These are phyloP conservation scores for Papilio demoleus DNA, from an alignment of 2,888 invertebrate species.

Conservation along the genomic window DNA sequence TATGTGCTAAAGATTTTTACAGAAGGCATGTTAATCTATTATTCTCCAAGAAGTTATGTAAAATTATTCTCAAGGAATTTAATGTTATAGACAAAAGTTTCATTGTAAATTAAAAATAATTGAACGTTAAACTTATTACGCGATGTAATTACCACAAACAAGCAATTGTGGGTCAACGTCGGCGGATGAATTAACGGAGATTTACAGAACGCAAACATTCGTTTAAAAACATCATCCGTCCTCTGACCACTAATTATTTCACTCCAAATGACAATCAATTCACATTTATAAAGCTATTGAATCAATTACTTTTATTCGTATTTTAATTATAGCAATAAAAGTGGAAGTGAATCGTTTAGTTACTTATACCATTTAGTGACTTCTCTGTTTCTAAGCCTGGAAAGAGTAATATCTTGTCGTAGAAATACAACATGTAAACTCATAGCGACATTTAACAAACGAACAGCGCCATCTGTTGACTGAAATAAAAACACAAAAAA, in stretches of 20 bases:
- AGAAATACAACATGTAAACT: background rate
- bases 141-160: slow-evolving; percentile 19
- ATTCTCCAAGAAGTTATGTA: background rate
- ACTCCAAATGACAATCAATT: slow-evolving; percentile 15
- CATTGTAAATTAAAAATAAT: slow-evolving; percentile 21
- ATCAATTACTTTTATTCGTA: background rate
- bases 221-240: slow-evolving; percentile 24
- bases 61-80: too few species aligned
- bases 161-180: slow-evolving; percentile 13
- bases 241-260: slow-evolving; percentile 13
- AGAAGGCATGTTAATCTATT: background rate
- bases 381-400: too few species aligned
- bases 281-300: slow-evolving; percentile 9
- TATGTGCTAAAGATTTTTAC: background rate
- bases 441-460: background rate
- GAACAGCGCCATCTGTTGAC: slow-evolving; percentile 6
- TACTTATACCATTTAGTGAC: too few species aligned
- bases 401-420: background rate
- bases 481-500: background rate
- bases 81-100: too few species aligned
- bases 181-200: slow-evolving; percentile 5
- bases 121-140: slow-evolving; percentile 20
- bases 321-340: background rate
- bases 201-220: slow-evolving; percentile 16
- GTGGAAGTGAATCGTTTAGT: too few species aligned